Conservation (phyloP, 2,888 invertebrate genomes). For the Elegia similella region DNA sequence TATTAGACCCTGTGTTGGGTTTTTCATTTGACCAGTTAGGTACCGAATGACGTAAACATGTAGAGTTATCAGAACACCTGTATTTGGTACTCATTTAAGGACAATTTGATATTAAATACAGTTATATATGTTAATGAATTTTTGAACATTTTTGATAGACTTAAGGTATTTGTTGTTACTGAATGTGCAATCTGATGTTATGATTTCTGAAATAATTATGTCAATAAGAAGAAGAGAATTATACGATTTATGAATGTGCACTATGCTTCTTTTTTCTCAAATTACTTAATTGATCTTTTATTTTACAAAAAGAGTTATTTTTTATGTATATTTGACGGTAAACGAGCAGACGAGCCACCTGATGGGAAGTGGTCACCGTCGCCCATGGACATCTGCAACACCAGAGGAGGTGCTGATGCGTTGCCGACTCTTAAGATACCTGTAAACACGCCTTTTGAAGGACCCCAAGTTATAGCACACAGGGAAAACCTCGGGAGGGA, state of each 20-base stretch:
- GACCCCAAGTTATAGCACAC: no score
- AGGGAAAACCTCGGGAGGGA: no score
- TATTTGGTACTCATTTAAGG: background rate
- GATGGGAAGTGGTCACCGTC: no score
- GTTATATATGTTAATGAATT: background rate
- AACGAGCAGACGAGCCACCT: no score
- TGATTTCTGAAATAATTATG: constrained; percentile 43
- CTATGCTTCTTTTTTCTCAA: background rate
- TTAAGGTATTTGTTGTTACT: constrained; percentile 13
- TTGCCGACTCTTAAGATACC: no score
- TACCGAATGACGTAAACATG: background rate
- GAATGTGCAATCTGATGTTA: constrained; percentile 10
- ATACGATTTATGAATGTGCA: constrained; percentile 74
- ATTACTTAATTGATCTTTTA: background rate
- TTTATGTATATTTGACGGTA: no score
- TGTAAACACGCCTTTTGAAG: no score
- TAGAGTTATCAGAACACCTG: background rate
- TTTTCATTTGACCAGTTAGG: background rate
- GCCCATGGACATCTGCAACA: no score
- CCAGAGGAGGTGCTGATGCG: no score
- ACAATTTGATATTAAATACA: background rate
- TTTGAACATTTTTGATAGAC: constrained; percentile 5
- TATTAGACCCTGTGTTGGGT: background rate
- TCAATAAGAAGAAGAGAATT: constrained; percentile 57
- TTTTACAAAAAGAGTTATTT: no score